Evolutionary conservation across 2,888 invertebrate species (phyloP), one percentile per base, ranked within the genome.

Genomic region (Phyllotreta striolata): DNA sequence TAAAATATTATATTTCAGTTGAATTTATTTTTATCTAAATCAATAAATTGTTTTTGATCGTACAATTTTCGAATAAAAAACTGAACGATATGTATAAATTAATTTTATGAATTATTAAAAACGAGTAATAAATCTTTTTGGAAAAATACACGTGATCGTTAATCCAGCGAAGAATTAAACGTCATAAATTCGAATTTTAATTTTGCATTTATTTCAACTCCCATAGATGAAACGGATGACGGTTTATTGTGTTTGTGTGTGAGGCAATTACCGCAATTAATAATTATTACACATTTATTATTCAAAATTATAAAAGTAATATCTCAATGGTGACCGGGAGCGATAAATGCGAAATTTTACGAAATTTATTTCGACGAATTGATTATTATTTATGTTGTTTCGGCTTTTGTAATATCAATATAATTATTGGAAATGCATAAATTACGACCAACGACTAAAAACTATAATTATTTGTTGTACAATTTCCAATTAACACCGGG

Each of bases 231-330:
- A 59, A 63, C 60, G 43, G 55, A 63, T 66, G 55, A 64, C 60
- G 35, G 49, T 63, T 66, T 56, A 62, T 62, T 10, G 51, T 62
- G 58, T 67, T 62, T 62, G 57, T 63, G 56, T 54, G 57, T 62
- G 38, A 56, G 52, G 60, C 63, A 63, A 66, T 66, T 63, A 63
- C 46, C 37, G 54, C 57, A 52, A 63, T 63, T 65, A 65, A 63
- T 61, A 63, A 61, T 65, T 63, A 57, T 47, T 62, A 59, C 55
- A 56, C 59, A 64, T 62, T 60, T 64, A 58, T 62, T 59, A 64
- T 61, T 61, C 62, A 58, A 60, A 60, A 60, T 60, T 60, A 47
- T 60, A 60, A 60, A 60, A 60, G 60, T 60, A 52, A 60, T 60
- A 60, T 59, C 59, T 59, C 51, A 43, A 59, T 52, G 24, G 38